A percentile compares a stretch with the other conserved stretches of the same genome.
Evolutionary conservation across 2,888 invertebrate genomes (phyloP).

Genomic region (Zygothrica quintamaculata): DNA sequence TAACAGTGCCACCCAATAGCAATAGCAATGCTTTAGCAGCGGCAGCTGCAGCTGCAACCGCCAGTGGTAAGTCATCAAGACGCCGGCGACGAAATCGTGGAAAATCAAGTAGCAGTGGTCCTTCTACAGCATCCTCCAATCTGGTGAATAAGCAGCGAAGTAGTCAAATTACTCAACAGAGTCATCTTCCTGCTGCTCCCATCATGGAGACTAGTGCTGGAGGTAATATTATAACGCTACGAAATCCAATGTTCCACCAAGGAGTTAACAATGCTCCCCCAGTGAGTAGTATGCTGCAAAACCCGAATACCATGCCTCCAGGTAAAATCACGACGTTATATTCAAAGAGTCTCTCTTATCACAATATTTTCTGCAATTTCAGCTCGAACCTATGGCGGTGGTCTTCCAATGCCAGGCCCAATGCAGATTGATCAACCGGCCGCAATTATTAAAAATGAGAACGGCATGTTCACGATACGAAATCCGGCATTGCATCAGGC

Average conservation of each 20-base stretch:
- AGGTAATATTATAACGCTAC: constrained; percentile 90
- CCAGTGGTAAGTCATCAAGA: constrained; percentile 77
- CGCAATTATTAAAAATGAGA: constrained; percentile 89
- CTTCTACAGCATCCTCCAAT: constrained; percentile 28
- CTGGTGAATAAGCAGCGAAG: constrained; percentile 45
- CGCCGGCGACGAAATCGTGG: constrained; percentile 82
- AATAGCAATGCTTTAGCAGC: constrained; percentile 57
- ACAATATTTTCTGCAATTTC: constrained; percentile 2
- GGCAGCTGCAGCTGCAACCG: constrained; percentile 64
- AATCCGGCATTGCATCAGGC: constrained; percentile 87
- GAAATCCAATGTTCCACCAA: constrained; percentile 90
- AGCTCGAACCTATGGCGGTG: constrained; percentile 66
- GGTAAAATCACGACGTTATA: constrained; percentile 46
- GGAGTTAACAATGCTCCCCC: constrained; percentile 52
- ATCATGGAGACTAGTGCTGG: constrained; percentile 53
- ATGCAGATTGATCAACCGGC: constrained; percentile 86
- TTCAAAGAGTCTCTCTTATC: background rate
- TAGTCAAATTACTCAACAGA: constrained; percentile 15
- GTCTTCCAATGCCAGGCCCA: constrained; percentile 67
- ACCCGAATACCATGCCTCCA: constrained; percentile 67
- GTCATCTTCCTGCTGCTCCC: constrained; percentile 28
- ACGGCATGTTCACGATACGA: constrained; percentile 93
- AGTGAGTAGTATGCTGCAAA: constrained; percentile 53
- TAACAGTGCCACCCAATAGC: constrained; percentile 18
- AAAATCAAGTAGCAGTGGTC: constrained; percentile 59